A percentile compares a stretch with the other conserved stretches of the same genome.
These are phyloP conservation scores for Physocephala rufipes DNA, from an alignment of 2,888 invertebrate genomes.

Conservation along the genomic window DNA sequence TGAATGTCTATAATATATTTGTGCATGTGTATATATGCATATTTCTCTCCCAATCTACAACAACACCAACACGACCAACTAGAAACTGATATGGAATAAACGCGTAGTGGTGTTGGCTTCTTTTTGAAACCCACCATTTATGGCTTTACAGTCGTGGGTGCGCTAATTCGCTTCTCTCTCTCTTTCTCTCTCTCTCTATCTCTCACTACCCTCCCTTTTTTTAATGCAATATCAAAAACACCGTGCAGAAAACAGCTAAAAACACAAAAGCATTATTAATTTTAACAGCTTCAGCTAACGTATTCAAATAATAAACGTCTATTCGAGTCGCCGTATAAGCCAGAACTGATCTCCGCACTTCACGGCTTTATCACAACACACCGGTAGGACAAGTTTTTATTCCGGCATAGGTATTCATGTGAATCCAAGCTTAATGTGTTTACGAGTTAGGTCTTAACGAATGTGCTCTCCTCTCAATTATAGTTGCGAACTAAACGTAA, in stretches of 20 bases:
- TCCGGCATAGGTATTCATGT: not conserved
- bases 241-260: not conserved
- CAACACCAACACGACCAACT: not conserved
- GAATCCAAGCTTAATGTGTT: not conserved
- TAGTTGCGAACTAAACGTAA: slow-evolving; percentile 15
- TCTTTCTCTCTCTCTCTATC: slow-evolving; percentile 16
- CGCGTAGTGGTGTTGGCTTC: too few species aligned
- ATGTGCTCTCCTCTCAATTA: not conserved
- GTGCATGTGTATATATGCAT: not conserved
- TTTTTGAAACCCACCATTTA: slow-evolving; percentile 5
- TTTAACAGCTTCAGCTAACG: slow-evolving; percentile 1
- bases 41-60: not conserved
- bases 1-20: slow-evolving; percentile 24
- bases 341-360: slow-evolving; percentile 30
- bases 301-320: not conserved
- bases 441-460: slow-evolving; percentile 10
- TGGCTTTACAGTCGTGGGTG: slow-evolving; percentile 35
- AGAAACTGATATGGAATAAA: too few species aligned
- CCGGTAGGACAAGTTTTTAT: not conserved
- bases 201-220: not conserved
- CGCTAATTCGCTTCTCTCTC: slow-evolving; percentile 14
- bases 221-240: slow-evolving; percentile 9
- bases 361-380: not conserved
- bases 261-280: not conserved
- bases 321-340: slow-evolving; percentile 30